Evolutionary conservation across 1,140 invertebrate species (phyloP).

Genomic region (Cataglyphis hispanica): DNA sequence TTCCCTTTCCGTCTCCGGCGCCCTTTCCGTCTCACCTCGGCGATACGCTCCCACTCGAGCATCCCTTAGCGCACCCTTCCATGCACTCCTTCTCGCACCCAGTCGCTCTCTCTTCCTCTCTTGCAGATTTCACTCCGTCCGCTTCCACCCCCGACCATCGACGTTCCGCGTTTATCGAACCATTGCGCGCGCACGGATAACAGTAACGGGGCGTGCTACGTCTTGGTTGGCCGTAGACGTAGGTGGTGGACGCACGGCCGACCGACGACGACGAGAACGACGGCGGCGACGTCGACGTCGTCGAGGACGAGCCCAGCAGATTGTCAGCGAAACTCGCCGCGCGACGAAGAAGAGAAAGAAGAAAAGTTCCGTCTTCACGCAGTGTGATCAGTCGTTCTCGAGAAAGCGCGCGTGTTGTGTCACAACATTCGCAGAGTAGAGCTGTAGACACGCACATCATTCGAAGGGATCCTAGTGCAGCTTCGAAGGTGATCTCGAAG

Average conservation of each 20-base stretch:
- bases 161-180: constrained; percentile 86
- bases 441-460: constrained; percentile 4
- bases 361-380: constrained; percentile 38
- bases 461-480: constrained; percentile 18
- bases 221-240: constrained; percentile 75
- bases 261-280: constrained; percentile 68
- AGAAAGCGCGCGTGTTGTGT: constrained; percentile 34
- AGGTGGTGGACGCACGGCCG: constrained; percentile 67
- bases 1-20: constrained; percentile 1
- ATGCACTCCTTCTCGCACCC: constrained; percentile 14
- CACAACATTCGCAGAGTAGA: background rate
- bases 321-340: constrained; percentile 56
- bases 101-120: constrained; percentile 10
- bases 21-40: constrained; percentile 50
- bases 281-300: constrained; percentile 70
- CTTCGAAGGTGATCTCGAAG: background rate
- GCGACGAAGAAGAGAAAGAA: constrained; percentile 50
- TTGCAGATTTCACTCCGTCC: constrained; percentile 44
- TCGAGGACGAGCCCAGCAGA: constrained; percentile 63
- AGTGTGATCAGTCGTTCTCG: constrained; percentile 33
- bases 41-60: constrained; percentile 10
- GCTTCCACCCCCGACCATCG: constrained; percentile 79
- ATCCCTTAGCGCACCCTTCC: constrained; percentile 56
- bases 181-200: constrained; percentile 85
- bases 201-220: constrained; percentile 71